These are phyloP conservation scores for Bembecia ichneumoniformis DNA, from an alignment of 2,888 invertebrate genomes.

Conservation along the genomic window DNA sequence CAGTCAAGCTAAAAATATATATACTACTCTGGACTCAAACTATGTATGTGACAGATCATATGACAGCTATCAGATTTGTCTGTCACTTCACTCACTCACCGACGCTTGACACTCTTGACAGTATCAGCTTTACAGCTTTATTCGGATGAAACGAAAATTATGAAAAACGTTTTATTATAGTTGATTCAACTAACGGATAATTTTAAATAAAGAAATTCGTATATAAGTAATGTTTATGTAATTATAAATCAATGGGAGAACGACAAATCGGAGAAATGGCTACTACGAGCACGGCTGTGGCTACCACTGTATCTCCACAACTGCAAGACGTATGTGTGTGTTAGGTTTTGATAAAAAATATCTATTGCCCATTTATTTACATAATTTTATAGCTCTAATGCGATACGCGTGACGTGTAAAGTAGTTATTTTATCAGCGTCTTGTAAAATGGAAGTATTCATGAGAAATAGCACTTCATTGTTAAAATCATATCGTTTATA, in stretches of 20 bases:
- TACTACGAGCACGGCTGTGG: constrained; percentile 56
- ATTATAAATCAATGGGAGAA: constrained; percentile 47
- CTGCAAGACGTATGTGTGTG: constrained; percentile 52
- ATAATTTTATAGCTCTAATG: neutral
- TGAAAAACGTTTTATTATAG: too few relatives aligned
- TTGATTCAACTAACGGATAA: too few relatives aligned
- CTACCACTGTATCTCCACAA: constrained; percentile 38
- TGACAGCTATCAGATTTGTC: too few relatives aligned
- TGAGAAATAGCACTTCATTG: constrained; percentile 5
- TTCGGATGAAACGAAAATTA: too few relatives aligned
- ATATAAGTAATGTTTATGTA: too few relatives aligned
- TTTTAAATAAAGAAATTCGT: too few relatives aligned
- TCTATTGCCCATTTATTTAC: neutral
- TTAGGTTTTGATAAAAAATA: neutral
- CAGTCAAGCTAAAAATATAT: too few relatives aligned
- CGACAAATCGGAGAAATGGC: constrained; percentile 53
- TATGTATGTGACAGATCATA: too few relatives aligned
- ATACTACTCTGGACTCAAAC: too few relatives aligned
- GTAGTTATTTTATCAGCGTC: neutral
- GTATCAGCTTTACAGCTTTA: too few relatives aligned
- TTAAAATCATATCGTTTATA: constrained; percentile 14
- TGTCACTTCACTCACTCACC: too few relatives aligned
- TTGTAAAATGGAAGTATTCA: neutral
- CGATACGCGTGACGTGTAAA: neutral
- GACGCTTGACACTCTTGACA: too few relatives aligned